Evolutionary conservation across 2,113 vertebrate species (phyloP), one percentile per base, ranked within the genome.

Genomic region (Empidonax traillii): DNA sequence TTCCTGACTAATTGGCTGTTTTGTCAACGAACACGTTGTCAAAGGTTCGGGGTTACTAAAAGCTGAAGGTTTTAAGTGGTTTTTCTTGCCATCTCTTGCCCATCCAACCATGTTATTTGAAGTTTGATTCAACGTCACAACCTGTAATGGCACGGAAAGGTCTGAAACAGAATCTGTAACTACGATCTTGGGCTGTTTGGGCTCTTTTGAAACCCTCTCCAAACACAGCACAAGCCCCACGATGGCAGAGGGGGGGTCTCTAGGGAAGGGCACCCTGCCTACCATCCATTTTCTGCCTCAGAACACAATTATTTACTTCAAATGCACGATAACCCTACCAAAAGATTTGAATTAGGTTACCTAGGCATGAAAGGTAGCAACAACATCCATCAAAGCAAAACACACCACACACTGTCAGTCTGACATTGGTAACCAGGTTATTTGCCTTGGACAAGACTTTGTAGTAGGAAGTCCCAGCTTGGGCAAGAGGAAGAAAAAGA

Each of bases 1-100:
- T 71, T 94, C 31, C 53, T 69, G 52, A 35, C 21, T 90, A 88
- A 83, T 31, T 83, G 59, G n/a, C 19, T 80, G 4, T 66, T 93
- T 87, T 87, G 77, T 82, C 65, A 86, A 80, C 84, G 39, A 92
- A 67, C 47, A 93, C 39, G 24, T 74, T 84, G 46, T 43, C 69
- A 41, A 56, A 84, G 69, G 37, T 47, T 72, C 61, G 39, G 41
- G 46, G 31, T 61, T 84, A 91, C 41, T 72, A 72, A 87, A 92
- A 92, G 47, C 52, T 89, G 63, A 71, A 56, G 25, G 35, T 69
- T 84, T 82, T 66, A 74, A 86, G 76, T 39, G 3, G 10, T 85
- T 79, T 74, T 52, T 28, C 81, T 76, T 79, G 56, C 62, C 18
- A 72, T 43, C 56, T 89, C 49, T 65, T 69, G 35, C 47, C 49